Evolutionary conservation across 2,888 invertebrate genomes (phyloP).

Genomic region (Athripsodes cinereus): DNA sequence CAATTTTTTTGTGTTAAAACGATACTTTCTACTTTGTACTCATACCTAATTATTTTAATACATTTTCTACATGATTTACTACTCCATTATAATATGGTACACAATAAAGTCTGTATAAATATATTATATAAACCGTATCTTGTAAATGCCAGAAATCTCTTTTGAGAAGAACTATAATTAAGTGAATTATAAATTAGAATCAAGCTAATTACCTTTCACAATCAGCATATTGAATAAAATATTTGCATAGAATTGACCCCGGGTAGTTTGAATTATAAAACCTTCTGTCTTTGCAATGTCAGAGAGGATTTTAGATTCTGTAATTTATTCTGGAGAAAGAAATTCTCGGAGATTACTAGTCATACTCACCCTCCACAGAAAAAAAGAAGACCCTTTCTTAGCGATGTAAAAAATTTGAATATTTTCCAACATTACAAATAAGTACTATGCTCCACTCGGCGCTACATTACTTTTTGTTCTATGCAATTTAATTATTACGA

Average conservation of each 20-base stretch:
- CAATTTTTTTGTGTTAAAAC: too few species aligned
- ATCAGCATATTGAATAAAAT: neutral
- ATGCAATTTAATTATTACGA: constrained; percentile 50
- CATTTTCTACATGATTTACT: too few species aligned
- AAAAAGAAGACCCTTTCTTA: neutral
- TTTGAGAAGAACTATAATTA: too few species aligned
- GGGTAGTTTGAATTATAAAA: neutral
- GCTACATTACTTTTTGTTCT: constrained; percentile 27
- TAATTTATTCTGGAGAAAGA: neutral
- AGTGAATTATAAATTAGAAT: too few species aligned
- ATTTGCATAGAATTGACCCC: neutral
- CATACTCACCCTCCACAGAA: neutral
- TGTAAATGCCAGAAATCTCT: too few species aligned
- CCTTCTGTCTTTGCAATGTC: neutral
- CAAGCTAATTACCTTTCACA: neutral
- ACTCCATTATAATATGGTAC: too few species aligned
- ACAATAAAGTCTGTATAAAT: too few species aligned
- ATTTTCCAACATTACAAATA: constrained; percentile 13
- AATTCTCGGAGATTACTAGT: neutral
- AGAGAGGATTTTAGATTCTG: neutral
- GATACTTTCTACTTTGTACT: too few species aligned
- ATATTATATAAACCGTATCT: too few species aligned
- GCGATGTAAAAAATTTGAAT: constrained; percentile 3
- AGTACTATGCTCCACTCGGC: constrained; percentile 13
- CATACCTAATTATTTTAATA: too few species aligned